Conservation (phyloP, 2,888 invertebrate genomes). For the Malthinus flaveolus region DNA sequence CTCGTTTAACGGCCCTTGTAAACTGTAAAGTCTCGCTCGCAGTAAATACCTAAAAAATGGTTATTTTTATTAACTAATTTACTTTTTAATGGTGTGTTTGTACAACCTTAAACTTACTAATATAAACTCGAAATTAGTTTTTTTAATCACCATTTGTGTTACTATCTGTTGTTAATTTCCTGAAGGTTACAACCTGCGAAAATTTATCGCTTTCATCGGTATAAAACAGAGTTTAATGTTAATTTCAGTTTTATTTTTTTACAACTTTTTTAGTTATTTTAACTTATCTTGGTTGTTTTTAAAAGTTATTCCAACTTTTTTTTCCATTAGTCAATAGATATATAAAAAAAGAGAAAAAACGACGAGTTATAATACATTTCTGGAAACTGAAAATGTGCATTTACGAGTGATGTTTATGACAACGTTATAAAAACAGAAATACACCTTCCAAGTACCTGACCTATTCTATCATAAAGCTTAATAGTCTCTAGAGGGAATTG, state of each 20-base stretch:
- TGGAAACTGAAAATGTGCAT: conserved; percentile 32
- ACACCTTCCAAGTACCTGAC: conserved; percentile 43
- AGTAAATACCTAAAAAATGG: conserved; percentile 16
- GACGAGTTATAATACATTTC: conserved; percentile 13
- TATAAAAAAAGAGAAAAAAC: background rate
- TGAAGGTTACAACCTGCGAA: conserved; percentile 14
- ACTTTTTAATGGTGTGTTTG: conserved; percentile 20
- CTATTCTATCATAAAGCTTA: conserved; percentile 49
- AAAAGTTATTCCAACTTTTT: conserved; percentile 6
- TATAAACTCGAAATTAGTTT: conserved; percentile 30
- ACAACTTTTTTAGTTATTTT: conserved; percentile 12
- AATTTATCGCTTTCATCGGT: conserved; percentile 19
- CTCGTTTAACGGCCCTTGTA: no score
- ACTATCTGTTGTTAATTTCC: conserved; percentile 26
- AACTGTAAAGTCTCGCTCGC: no score
- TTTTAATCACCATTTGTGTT: conserved; percentile 24
- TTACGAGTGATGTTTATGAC: conserved; percentile 46
- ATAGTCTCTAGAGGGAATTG: conserved; percentile 49
- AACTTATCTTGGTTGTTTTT: conserved; percentile 7
- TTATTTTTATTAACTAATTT: conserved; percentile 29
- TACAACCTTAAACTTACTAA: conserved; percentile 15
- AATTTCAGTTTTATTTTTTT: conserved; percentile 17
- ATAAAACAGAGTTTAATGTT: conserved; percentile 14
- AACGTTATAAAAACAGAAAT: conserved; percentile 45
- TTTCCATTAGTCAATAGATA: conserved; percentile 9